These are phyloP conservation scores for Diaprepes abbreviatus DNA, from an alignment of 2,888 invertebrate species.

Conservation along the genomic window DNA sequence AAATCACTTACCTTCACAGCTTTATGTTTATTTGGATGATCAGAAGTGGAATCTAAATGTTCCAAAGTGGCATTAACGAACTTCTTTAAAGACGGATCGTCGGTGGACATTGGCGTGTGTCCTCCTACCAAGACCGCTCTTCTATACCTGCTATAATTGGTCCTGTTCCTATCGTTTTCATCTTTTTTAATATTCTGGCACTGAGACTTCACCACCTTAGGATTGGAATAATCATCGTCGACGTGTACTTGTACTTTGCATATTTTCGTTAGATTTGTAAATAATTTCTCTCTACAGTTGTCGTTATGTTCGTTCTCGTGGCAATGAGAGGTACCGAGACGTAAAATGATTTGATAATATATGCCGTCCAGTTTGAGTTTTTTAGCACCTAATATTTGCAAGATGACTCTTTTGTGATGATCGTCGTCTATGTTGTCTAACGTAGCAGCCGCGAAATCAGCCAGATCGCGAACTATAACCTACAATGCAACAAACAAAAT, in stretches of 20 bases:
- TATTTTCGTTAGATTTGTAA: slow-evolving; percentile 66
- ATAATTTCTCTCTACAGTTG: slow-evolving; percentile 59
- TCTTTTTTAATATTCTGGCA: slow-evolving; percentile 67
- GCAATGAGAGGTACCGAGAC: slow-evolving; percentile 68
- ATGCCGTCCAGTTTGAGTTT: slow-evolving; percentile 64
- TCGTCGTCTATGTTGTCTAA: slow-evolving; percentile 70
- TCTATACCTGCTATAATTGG: slow-evolving; percentile 55
- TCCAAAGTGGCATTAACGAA: slow-evolving; percentile 46
- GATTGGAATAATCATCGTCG: slow-evolving; percentile 64
- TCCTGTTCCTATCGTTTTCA: slow-evolving; percentile 55
- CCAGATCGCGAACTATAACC: slow-evolving; percentile 60
- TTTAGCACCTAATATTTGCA: slow-evolving; percentile 68
- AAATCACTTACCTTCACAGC: slow-evolving; percentile 40
- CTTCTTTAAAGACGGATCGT: slow-evolving; percentile 48
- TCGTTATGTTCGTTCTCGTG: slow-evolving; percentile 56
- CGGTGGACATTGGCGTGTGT: slow-evolving; percentile 33
- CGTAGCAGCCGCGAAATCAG: slow-evolving; percentile 67
- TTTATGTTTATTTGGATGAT: slow-evolving; percentile 50
- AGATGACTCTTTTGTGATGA: slow-evolving; percentile 67
- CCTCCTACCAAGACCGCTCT: slow-evolving; percentile 43
- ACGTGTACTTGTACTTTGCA: slow-evolving; percentile 68
- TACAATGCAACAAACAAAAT: slow-evolving; percentile 34
- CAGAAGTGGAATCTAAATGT: slow-evolving; percentile 49
- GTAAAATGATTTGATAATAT: slow-evolving; percentile 66
- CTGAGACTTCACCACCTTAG: slow-evolving; percentile 69